Evolutionary conservation across 1,140 invertebrate genomes (phyloP), one percentile per base, ranked within the genome.

Genomic region (Drosophila cardini): DNA sequence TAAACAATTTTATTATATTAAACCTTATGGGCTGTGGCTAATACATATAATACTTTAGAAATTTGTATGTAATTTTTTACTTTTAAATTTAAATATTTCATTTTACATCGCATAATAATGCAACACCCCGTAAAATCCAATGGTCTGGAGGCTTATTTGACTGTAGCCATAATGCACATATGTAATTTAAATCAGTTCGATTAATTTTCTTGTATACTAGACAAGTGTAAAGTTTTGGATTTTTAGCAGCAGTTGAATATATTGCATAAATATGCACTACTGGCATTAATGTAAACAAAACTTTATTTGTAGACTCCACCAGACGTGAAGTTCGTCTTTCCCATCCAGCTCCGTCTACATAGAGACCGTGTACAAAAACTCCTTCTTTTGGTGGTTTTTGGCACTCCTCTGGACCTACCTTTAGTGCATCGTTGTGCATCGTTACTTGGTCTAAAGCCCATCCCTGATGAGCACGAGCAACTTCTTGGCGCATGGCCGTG

Each of bases 271-370:
- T 94, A 75, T 97, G 95, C 16, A 97, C 94, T 0, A 97, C 95
- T 0, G 98, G 98, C 93, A 98, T 94, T 16, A 94, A 92, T 0
- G 97, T 96, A 82, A 95, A 97, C 11, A 97, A 91, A 5, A 97
- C 94, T 93, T 98, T 98, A 50, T 96, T 95, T 11, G 93, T 93
- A 0, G 96, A 95, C 93, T 98, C 97, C 38, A 95, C 93, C 2
- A 98, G 93, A 26, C 95, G 94, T 16, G 93, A 93, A 56, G 95
- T 95, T 53, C 95, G 95, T 67, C 94, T 94, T 82, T 98, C 97
- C 96, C 97, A 98, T 5, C 96, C 96, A 15, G 97, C 97, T 10
- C 97, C 97, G 92, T 98, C 97, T 34, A 98, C 93, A 91, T 94
- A 98, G 16, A 99, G 91, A 0, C 97, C 98, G 80, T 98, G 96